Conservation (phyloP, 2,888 invertebrate genomes). For the Drosophila incognita region DNA sequence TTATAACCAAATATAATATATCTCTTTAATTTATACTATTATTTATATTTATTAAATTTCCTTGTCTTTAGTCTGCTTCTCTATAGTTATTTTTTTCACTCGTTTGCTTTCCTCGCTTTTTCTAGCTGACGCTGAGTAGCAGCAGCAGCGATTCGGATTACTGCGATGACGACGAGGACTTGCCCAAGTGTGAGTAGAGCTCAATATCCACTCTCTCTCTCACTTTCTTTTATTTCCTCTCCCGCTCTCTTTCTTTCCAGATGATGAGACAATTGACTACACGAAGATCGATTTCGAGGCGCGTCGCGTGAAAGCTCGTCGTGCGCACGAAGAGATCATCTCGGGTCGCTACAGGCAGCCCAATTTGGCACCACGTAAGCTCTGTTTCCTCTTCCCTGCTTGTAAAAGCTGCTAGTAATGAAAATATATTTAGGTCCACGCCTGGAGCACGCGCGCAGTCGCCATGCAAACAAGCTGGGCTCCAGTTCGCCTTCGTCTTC, state of each 20-base stretch:
- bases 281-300: conserved; percentile 85
- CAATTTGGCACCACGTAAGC: conserved; percentile 83
- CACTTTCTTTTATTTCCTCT: not conserved
- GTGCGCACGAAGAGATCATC: conserved; percentile 85
- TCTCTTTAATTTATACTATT: not conserved
- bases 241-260: conserved; percentile 43
- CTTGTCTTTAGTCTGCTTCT: not conserved
- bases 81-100: not conserved
- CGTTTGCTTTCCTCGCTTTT: not conserved
- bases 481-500: conserved; percentile 77
- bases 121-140: conserved; percentile 83
- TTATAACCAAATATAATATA: not conserved
- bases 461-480: conserved; percentile 52
- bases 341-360: conserved; percentile 85
- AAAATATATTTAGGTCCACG: conserved; percentile 58
- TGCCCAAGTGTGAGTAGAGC: conserved; percentile 80
- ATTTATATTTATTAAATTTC: not conserved
- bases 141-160: conserved; percentile 85
- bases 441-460: conserved; percentile 62
- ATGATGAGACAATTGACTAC: conserved; percentile 84
- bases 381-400: not conserved
- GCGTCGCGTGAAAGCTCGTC: conserved; percentile 84
- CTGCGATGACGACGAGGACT: conserved; percentile 83
- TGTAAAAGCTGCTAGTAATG: not conserved
- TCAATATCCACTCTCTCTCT: not conserved